Evolutionary conservation across 2,797 vertebrate genomes (phyloP).

Genomic region (Macroramphosus scolopax): DNA sequence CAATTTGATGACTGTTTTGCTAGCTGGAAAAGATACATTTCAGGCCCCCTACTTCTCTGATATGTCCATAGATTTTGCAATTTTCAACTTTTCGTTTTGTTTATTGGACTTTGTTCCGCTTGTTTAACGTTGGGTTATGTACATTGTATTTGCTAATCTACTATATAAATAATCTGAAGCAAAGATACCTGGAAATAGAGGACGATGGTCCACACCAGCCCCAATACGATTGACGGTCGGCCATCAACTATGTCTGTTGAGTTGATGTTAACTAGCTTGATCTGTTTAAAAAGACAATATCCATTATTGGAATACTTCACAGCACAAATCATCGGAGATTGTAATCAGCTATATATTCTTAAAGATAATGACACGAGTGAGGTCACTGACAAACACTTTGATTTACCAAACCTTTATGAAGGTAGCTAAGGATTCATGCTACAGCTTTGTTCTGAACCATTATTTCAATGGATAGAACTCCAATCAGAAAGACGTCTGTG

Average conservation of each 20-base stretch:
- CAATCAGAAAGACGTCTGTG: too few relatives aligned
- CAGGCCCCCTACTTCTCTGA: neutral
- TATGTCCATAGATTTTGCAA: too few relatives aligned
- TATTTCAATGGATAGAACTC: too few relatives aligned
- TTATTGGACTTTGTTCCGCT: too few relatives aligned
- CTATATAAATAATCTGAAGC: neutral
- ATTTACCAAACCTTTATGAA: too few relatives aligned
- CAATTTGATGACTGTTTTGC: slow-evolving; percentile 7
- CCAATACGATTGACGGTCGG: slow-evolving; percentile 92
- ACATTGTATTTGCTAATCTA: neutral
- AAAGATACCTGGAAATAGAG: slow-evolving; percentile 93
- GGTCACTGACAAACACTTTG: too few relatives aligned
- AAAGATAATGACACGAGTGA: too few relatives aligned
- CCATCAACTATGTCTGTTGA: slow-evolving; percentile 97
- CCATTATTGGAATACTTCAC: slow-evolving; percentile 9
- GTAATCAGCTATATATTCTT: too few relatives aligned
- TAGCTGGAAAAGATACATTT: neutral
- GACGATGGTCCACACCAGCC: slow-evolving; percentile 96
- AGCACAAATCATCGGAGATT: too few relatives aligned
- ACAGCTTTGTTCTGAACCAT: too few relatives aligned
- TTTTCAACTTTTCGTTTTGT: too few relatives aligned
- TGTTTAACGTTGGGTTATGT: neutral
- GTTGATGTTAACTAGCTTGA: slow-evolving; percentile 98
- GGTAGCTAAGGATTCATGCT: too few relatives aligned
- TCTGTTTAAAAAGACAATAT: slow-evolving; percentile 74